Percentiles rank a stretch among this genome's conserved stretches.
Conservation (phyloP, 1,140 invertebrate species). For the Lepidurus couesii region DNA sequence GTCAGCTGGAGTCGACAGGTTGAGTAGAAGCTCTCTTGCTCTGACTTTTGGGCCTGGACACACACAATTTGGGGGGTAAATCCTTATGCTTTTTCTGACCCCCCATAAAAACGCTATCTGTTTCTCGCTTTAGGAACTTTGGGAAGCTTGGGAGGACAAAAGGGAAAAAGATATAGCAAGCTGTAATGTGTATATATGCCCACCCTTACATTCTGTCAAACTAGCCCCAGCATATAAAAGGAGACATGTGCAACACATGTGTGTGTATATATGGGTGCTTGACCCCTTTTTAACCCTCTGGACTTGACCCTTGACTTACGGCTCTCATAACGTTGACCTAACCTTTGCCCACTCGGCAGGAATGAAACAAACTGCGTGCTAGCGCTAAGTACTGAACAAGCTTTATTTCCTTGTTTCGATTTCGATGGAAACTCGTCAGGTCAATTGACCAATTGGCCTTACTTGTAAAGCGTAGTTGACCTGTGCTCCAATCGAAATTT, state of each 20-base stretch:
- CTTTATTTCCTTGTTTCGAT: neutral
- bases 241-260: constrained; percentile 21
- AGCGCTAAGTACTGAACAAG: neutral
- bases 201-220: neutral
- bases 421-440: neutral
- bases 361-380: neutral
- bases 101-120: constrained; percentile 6
- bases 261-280: neutral
- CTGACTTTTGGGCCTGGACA: neutral
- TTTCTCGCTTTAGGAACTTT: neutral
- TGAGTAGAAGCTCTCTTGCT: neutral
- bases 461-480: neutral
- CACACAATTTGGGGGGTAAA: neutral
- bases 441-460: neutral
- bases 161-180: neutral
- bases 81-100: neutral
- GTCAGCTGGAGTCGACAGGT: constrained; percentile 17
- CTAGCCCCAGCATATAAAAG: neutral
- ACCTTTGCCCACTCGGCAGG: neutral
- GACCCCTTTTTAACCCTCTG: constrained; percentile 14
- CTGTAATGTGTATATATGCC: neutral
- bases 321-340: constrained; percentile 17
- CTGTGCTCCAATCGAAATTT: neutral
- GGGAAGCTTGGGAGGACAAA: neutral
- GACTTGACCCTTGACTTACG: constrained; percentile 16